These are phyloP conservation scores for Ictalurus furcatus DNA, from an alignment of 2,113 vertebrate species.

Conservation along the genomic window DNA sequence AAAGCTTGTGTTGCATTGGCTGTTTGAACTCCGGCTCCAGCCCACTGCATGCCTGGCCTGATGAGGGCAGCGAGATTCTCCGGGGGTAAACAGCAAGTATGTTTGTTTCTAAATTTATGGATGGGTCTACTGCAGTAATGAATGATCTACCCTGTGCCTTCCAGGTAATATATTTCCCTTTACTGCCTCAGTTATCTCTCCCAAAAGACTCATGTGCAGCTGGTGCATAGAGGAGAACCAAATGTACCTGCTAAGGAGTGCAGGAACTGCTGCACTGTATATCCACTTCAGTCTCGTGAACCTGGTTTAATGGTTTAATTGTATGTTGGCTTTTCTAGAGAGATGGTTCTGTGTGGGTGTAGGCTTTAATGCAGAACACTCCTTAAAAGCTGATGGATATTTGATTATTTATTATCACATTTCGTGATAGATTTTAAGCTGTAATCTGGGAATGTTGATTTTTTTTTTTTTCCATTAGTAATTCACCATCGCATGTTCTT, in stretches of 20 bases:
- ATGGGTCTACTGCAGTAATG: conserved; percentile 67
- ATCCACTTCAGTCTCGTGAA: neutral
- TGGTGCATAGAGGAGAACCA: conserved; percentile 65
- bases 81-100: conserved; percentile 69
- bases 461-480: neutral
- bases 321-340: neutral
- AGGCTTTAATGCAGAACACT: neutral
- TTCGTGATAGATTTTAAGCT: neutral
- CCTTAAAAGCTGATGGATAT: neutral
- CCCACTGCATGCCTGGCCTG: neutral
- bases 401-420: neutral
- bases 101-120: conserved; percentile 71
- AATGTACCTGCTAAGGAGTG: conserved; percentile 73
- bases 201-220: conserved; percentile 69
- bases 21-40: conserved; percentile 2
- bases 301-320: neutral
- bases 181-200: conserved; percentile 76
- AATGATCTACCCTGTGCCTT: conserved; percentile 72
- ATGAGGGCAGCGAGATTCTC: conserved; percentile 53
- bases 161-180: conserved; percentile 71
- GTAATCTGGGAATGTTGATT: neutral
- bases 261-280: conserved; percentile 65
- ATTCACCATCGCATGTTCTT: neutral
- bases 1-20: neutral
- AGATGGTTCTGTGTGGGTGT: neutral